Evolutionary conservation across 2,888 invertebrate species (phyloP), one percentile per base, ranked within the genome.

Genomic region (Eulithis prunata): DNA sequence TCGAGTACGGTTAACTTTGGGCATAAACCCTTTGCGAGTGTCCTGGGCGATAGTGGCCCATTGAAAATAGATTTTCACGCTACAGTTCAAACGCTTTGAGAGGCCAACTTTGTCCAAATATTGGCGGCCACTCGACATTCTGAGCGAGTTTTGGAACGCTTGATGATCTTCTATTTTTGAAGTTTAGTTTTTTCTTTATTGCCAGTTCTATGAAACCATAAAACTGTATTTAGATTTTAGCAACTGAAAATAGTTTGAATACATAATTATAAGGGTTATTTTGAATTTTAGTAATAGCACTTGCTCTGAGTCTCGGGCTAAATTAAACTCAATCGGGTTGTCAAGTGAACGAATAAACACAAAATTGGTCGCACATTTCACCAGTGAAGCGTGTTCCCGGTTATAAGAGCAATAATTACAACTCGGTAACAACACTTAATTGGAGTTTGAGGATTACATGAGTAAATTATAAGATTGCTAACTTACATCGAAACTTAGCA

Each of bases 41-140:
- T 86, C 87, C 88, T 88, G 88, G 81, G 83, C 90, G 92, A 92
- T 92, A 91, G 91, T 89, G 89, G 76, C 74, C 87, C 91, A 92
- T 93, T 91, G 89, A 91, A 92, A 92, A 91, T 92, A 91, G 92
- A 92, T 92, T 91, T 91, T 89, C 92, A 91, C 90, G 90, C 90
- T 87, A 83, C 88, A 84, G 84, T 83, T 80, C 75, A 80, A 83
- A 82, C 80, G 83, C 82, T 85, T 85, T 83, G 84, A 86, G 84
- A 80, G 83, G 68, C 74, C 69, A 91, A 91, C 88, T 92, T 90
- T 77, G 84, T 84, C 80, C 80, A 90, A 91, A 91, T 85, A 88
- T 88, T 85, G 79, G 77, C 74, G 71, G 75, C 69, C 72, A 74
- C 72, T 75, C 66, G 71, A 71, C 64, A 69, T 75, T 77, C 71